Evolutionary conservation across 2,797 vertebrate species (phyloP).

Genomic region (Halcyon chelicuti): DNA sequence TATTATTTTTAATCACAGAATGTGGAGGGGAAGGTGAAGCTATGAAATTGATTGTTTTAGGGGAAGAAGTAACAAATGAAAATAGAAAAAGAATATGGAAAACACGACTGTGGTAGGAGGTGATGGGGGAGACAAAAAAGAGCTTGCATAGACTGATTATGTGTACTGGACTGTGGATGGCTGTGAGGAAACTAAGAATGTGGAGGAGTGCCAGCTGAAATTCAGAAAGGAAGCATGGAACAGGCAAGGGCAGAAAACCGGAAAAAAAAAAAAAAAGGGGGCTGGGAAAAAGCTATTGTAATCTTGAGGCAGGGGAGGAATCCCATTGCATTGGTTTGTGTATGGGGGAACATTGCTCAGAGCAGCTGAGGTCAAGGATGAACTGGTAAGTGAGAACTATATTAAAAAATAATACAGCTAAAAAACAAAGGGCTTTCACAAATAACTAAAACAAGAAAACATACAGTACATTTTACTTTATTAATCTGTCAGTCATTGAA

Average conservation of each 20-base stretch:
- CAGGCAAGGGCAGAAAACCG: background rate
- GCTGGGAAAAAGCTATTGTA: background rate
- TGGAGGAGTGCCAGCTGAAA: background rate
- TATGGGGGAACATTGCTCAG: background rate
- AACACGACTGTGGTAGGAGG: background rate
- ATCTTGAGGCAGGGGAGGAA: background rate
- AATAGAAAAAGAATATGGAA: background rate
- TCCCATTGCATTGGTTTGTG: background rate
- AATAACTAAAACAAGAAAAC: background rate
- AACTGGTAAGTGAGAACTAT: background rate
- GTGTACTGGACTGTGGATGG: background rate
- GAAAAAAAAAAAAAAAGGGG: background rate
- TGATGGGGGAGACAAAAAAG: background rate
- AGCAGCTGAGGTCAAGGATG: background rate
- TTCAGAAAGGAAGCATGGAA: background rate
- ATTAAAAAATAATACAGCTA: background rate
- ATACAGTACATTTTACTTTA: background rate
- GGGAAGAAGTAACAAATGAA: background rate
- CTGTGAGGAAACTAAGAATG: background rate
- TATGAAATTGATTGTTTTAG: background rate
- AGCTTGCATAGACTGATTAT: background rate
- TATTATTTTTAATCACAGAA: background rate
- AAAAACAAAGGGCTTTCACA: background rate
- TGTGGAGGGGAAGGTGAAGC: background rate
- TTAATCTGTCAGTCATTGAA: background rate